Percentiles rank a stretch among this genome's conserved stretches.
Conservation (phyloP, 2,888 invertebrate species). For the Blastobasis lacticolella region DNA sequence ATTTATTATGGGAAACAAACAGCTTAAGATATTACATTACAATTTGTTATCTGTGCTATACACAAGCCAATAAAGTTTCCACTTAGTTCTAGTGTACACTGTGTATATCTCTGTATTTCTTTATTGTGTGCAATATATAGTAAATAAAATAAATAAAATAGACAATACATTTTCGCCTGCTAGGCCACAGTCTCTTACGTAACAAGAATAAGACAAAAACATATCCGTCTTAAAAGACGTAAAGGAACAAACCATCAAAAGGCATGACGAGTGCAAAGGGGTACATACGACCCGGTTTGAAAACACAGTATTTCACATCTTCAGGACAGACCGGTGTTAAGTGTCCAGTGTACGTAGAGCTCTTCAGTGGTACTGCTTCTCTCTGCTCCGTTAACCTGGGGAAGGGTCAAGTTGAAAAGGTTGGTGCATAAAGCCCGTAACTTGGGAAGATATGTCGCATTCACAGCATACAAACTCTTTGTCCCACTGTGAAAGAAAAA, state of each 20-base stretch:
- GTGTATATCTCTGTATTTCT: no score
- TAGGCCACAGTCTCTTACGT: no score
- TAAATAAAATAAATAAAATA: no score
- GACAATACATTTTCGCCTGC: no score
- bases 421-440: constrained; percentile 34
- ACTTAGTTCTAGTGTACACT: no score
- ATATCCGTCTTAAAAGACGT: constrained; percentile 8
- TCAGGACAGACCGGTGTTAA: constrained; percentile 42
- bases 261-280: constrained; percentile 39
- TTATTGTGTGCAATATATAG: no score
- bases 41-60: no score
- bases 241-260: constrained; percentile 38
- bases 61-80: no score
- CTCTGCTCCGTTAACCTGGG: background rate
- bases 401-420: constrained; percentile 35
- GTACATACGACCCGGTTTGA: constrained; percentile 40
- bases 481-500: constrained; percentile 47
- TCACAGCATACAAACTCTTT: constrained; percentile 49
- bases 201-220: background rate
- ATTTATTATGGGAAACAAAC: no score
- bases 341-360: constrained; percentile 40
- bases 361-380: background rate
- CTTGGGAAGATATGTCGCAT: constrained; percentile 45
- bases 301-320: constrained; percentile 53
- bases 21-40: no score